Evolutionary conservation across 23 tunicate genomes (phyloP).

Genomic region (Botrylloides violaceus): DNA sequence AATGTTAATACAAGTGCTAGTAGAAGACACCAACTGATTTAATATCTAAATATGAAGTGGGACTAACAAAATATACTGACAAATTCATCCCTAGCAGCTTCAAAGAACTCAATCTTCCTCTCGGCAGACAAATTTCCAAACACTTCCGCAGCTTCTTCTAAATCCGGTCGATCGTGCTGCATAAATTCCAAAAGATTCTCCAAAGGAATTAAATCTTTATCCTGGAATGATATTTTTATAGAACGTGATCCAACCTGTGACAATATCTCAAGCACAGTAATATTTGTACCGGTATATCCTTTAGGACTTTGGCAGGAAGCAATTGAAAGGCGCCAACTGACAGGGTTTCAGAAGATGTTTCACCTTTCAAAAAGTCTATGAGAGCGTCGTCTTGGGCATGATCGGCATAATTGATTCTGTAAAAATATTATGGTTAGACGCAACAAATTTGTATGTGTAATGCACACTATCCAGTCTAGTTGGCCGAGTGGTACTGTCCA

Average conservation of each 20-base stretch:
- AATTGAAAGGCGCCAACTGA: not conserved
- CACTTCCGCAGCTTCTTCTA: not conserved
- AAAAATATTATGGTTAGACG: too few relatives aligned
- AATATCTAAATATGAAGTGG: not conserved
- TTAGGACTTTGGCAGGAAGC: constrained; percentile 2
- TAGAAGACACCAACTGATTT: too few relatives aligned
- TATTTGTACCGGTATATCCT: not conserved
- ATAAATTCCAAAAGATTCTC: not conserved
- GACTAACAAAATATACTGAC: not conserved
- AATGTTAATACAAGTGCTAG: too few relatives aligned
- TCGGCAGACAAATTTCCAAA: not conserved
- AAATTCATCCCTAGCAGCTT: not conserved
- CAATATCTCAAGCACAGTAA: not conserved
- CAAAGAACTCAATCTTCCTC: not conserved
- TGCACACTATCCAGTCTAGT: too few relatives aligned
- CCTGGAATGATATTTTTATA: not conserved
- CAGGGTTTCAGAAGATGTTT: not conserved
- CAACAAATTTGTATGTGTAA: too few relatives aligned
- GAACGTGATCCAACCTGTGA: not conserved
- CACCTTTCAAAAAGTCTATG: constrained; percentile 11
- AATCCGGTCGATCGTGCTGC: not conserved
- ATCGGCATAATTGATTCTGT: constrained; percentile 5
- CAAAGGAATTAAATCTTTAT: not conserved
- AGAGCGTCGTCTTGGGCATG: not conserved
- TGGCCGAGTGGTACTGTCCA: too few relatives aligned